Conservation (phyloP, 2,113 vertebrate genomes). For the Gopherus evgoodei region DNA sequence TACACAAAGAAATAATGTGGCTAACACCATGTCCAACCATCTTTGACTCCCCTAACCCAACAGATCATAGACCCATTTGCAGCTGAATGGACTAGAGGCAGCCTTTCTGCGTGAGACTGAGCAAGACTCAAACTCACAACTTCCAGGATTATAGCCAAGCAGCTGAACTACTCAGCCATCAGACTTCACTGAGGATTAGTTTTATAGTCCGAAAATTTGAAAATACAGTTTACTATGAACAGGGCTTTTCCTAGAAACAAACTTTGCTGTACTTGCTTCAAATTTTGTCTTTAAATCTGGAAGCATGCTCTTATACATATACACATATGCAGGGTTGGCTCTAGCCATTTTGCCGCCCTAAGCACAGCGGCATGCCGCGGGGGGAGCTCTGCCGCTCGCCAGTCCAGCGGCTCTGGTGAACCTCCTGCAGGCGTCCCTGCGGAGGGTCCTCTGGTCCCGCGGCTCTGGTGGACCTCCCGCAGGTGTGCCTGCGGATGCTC, state of each 20-base stretch:
- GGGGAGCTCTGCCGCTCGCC: too few relatives aligned
- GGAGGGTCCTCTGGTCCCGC: too few relatives aligned
- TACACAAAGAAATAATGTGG: background rate
- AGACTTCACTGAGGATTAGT: background rate
- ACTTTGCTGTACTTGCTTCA: background rate
- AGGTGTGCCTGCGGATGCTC: too few relatives aligned
- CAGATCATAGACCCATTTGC: background rate
- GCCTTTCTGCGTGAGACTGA: background rate
- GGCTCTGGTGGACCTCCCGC: too few relatives aligned
- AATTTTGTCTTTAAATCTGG: conserved; percentile 30
- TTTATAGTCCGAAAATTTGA: conserved; percentile 24
- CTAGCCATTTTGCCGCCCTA: too few relatives aligned
- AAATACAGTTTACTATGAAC: background rate
- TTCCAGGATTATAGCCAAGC: background rate
- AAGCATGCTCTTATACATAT: background rate
- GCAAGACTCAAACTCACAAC: background rate
- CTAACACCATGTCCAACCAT: background rate
- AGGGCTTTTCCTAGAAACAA: background rate
- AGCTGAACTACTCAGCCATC: background rate
- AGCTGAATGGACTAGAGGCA: background rate
- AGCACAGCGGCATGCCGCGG: too few relatives aligned
- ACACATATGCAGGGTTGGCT: background rate
- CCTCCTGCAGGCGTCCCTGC: too few relatives aligned
- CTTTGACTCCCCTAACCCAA: background rate
- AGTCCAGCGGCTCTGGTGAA: too few relatives aligned